Evolutionary conservation across 2,113 vertebrate species (phyloP), one percentile per base, ranked within the genome.

Genomic region (Hypomesus transpacificus): DNA sequence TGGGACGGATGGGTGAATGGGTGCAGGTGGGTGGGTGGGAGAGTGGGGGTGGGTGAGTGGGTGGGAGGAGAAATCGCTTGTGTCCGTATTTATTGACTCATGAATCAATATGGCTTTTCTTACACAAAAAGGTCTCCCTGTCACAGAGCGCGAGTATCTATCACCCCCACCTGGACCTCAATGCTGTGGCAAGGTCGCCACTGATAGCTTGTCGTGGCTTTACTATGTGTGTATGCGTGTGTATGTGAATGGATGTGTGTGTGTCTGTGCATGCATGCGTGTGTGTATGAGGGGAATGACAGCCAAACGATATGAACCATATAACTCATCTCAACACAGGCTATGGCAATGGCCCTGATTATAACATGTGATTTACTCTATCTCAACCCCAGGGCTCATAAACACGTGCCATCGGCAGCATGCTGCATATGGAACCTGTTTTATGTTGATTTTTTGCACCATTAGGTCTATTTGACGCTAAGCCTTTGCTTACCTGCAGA

Each of bases 1-100:
- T n/a, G n/a, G n/a, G n/a, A n/a, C n/a, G n/a, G 53, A 50, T 18
- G 14, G 17, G 39, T 24, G 31, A 4, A 4, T 34, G 31, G 52
- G 9, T 53, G n/a, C n/a, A n/a, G n/a, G n/a, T n/a, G 31, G 20
- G 4, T 18, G 24, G 59, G 26, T 1, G 14, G 26, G 3, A 3
- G 14, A n/a, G 24, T 28, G 11, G 54, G n/a, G 17, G 4, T 16
- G 50, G 22, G 24, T 14, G 59, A 26, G 13, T 14, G 50, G 28
- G 51, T 24, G 26, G 57, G 82, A 75, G 71, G 69, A 77, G 71
- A 82, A 89, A 85, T 75, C 81, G 88, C 82, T 89, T 81, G 90
- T 82, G 87, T 87, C 87, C 87, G 85, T 89, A 91, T 92, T 94
- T 92, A 92, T 90, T 95, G 90, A 84, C 82, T 90, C 81, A 88